Percentiles rank a stretch among this genome's conserved stretches.
These are phyloP conservation scores for Sylvicapra grimmia DNA, from an alignment of 2,113 vertebrate genomes.

Conservation along the genomic window DNA sequence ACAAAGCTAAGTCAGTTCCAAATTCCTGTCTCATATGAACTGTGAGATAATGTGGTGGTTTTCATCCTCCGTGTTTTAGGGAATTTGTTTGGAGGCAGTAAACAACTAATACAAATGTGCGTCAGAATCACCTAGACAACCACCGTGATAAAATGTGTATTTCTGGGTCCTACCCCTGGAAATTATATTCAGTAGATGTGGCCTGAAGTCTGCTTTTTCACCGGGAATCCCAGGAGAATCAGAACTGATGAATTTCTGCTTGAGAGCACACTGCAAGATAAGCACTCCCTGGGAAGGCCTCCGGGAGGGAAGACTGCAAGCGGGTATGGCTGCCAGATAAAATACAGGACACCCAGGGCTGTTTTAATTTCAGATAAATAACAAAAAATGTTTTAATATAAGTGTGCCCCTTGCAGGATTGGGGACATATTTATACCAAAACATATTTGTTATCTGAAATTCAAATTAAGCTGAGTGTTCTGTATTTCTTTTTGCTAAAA, in stretches of 20 bases:
- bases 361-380: not conserved
- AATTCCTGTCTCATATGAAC: not conserved
- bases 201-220: not conserved
- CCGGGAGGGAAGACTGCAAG: not conserved
- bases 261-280: not conserved
- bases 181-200: not conserved
- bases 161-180: not conserved
- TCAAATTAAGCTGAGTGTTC: not conserved
- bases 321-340: not conserved
- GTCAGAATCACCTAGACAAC: not conserved
- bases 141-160: not conserved
- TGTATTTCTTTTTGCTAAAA: not conserved
- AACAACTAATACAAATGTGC: not conserved
- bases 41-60: not conserved
- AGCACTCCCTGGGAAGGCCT: not conserved
- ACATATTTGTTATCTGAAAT: not conserved
- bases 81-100: not conserved
- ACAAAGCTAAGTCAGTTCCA: not conserved
- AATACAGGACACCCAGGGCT: not conserved
- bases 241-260: not conserved
- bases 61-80: not conserved
- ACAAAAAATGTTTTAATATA: not conserved
- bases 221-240: not conserved
- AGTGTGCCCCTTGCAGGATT: not conserved
- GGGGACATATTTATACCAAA: not conserved